phyloP scores from a whole-genome alignment of 1,140 invertebrate genomes.

The Scaptomyza montana region DNA sequence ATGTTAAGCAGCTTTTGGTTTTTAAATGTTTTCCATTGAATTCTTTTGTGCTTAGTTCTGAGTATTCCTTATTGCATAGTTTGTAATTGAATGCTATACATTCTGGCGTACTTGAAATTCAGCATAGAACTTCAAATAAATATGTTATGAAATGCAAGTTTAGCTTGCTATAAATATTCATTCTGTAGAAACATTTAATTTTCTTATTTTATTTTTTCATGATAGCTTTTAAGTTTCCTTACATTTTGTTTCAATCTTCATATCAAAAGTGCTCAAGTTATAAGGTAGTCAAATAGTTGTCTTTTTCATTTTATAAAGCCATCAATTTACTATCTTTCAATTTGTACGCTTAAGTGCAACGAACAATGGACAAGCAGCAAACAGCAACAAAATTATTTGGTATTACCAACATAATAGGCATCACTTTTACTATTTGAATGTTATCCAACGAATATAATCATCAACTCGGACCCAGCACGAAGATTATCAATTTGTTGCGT shows the following conservation, averaged over 20 bases:
- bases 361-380: slow-evolving; percentile 8
- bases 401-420: slow-evolving; percentile 48
- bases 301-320: slow-evolving; percentile 36
- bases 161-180: neutral
- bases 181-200: neutral
- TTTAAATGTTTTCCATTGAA: neutral
- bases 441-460: slow-evolving; percentile 46
- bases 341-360: slow-evolving; percentile 61
- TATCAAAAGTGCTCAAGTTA: slow-evolving; percentile 53
- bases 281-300: slow-evolving; percentile 73
- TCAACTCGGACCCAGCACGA: slow-evolving; percentile 4
- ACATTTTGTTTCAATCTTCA: neutral
- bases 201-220: neutral
- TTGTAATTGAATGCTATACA: slow-evolving; percentile 48
- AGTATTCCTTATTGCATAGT: slow-evolving; percentile 72
- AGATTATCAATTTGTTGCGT: slow-evolving; percentile 65
- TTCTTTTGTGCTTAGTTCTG: slow-evolving; percentile 51
- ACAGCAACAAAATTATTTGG: slow-evolving; percentile 29
- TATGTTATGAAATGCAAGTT: too few species aligned
- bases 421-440: slow-evolving; percentile 26
- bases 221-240: neutral
- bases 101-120: slow-evolving; percentile 54
- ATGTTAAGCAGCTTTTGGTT: slow-evolving; percentile 24
- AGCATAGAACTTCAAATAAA: slow-evolving; percentile 19
- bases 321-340: slow-evolving; percentile 72